These are phyloP conservation scores for Drosophila setifemur DNA, from an alignment of 1,140 invertebrate genomes.

Conservation along the genomic window DNA sequence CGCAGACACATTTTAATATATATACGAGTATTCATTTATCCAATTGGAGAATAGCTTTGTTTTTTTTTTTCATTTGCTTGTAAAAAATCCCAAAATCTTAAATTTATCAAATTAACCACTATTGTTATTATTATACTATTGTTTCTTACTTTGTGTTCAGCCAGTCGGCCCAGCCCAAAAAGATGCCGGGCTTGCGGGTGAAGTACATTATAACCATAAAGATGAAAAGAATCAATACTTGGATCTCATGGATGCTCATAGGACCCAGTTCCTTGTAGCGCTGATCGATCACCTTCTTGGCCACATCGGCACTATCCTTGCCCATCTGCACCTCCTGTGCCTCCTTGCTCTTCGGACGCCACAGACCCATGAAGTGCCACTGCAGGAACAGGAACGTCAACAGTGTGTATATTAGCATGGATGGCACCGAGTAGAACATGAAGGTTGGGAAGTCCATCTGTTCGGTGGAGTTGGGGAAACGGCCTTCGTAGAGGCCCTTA, in stretches of 20 bases:
- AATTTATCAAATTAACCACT: no score
- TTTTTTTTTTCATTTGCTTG: no score
- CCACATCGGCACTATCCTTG: slow-evolving; percentile 85
- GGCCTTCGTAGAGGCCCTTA: slow-evolving; percentile 87
- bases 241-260: slow-evolving; percentile 91
- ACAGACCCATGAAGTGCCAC: slow-evolving; percentile 89
- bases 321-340: slow-evolving; percentile 84
- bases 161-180: slow-evolving; percentile 68
- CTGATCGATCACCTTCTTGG: slow-evolving; percentile 86
- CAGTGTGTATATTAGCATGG: slow-evolving; percentile 89
- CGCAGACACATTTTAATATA: no score
- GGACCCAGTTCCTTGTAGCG: slow-evolving; percentile 91
- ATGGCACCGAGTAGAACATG: slow-evolving; percentile 86
- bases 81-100: no score
- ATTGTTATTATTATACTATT: no score
- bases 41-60: no score
- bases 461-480: slow-evolving; percentile 84
- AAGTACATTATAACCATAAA: slow-evolving; percentile 93
- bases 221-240: slow-evolving; percentile 90
- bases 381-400: slow-evolving; percentile 89
- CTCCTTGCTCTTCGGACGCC: slow-evolving; percentile 86
- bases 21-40: no score
- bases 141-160: slow-evolving; percentile 56
- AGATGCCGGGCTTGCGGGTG: slow-evolving; percentile 89
- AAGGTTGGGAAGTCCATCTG: slow-evolving; percentile 89